Evolutionary conservation across 37 sponge, comb jelly and placozoan species (phyloP), one percentile per base, ranked within the genome.

Genomic region (Aplysina aerophoba): DNA sequence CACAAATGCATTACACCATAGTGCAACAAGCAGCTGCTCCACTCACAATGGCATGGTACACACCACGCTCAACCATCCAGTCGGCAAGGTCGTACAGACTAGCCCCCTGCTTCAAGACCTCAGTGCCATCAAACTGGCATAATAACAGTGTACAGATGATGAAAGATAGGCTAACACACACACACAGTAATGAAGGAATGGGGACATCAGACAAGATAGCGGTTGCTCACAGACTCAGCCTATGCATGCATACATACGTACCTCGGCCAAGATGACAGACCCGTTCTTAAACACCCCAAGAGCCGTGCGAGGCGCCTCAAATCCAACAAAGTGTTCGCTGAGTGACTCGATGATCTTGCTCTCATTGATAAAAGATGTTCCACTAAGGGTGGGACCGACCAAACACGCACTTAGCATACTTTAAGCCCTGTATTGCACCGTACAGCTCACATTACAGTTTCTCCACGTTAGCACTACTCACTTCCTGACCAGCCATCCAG

Each of bases 51-150:
- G 90, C 88, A 4, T 93, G 85, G 66, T 73, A 85, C 30, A 69
- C 65, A 41, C 85, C 88, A 4, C 85, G 31, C 24, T 54, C 40
- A 16, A 69, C n/a, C 27, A 90, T 38, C 28, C 89, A 71, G 58
- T 93, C 90, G 68, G 90, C 84, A 19, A 93, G 83, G 59, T 93
- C 93, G 27, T 63, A 81, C 59, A 93, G 69, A 53, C 87, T 90
- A 20, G 89, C 67, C 41, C 93, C 93, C 15, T 55, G 34, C 38
- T 73, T 81, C n/a, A 83, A 36, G 34, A 80, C 83, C 31, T 93
- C 93, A 41, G 64, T 82, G 59, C 93, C 93, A 81, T 93, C 93
- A 58, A 93, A 90, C 90, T 93, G n/a, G n/a, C n/a, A n/a, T n/a
- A n/a, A 30, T 25, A 67, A n/a, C 8, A 72, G 21, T 1, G 50